Base-by-base conservation (phyloP, 2,113 vertebrate species). In the Engystomops pustulosus region DNA sequence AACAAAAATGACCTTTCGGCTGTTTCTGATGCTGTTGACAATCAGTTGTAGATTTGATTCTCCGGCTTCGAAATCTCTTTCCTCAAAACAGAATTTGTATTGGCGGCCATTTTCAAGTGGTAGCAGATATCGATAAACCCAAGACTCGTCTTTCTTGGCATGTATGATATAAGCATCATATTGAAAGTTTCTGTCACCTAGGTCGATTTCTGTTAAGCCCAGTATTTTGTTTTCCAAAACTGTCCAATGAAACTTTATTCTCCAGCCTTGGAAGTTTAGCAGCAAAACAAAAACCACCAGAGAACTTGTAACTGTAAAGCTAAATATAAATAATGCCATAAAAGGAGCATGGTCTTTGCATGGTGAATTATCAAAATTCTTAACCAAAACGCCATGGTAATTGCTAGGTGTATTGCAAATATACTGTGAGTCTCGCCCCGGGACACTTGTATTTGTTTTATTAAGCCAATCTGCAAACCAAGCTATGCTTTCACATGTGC, bases 391-490 rank as follows among this genome's bases (percentile, higher is more conserved):
- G n/a, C 95, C 94, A 1, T 94, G 96, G 85, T 97, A 99, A 0
- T 89, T 90, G 3, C 91, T 88, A 0, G 98, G 98, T 0, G 98
- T 99, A 79, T 99, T 99, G 88, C 98, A 99, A 51, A 90, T 45
- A 15, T 98, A 99, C 77, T 90, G 90, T 0, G 88, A 90, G 0
- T 34, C 77, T 10, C 94, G 38, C 18, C 87, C 91, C 2, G 94
- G 89, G 36, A 98, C 88, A 2, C 81, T 91, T 1, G 89, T 78
- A 1, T 92, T 94, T 5, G 94, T 98, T 27, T 2, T 18, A 79
- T 98, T 97, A 34, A 99, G 90, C 97, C 97, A 99, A 0, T 85
- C 91, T 18, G 93, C 91, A 83, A 99, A 99, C 98, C 98, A 99
- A 81, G 95, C 84, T 41, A 99, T 96, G 87, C 97, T 98, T 87